phyloP scores from a whole-genome alignment of 2,888 invertebrate genomes.

The Ennomos erosarius region DNA sequence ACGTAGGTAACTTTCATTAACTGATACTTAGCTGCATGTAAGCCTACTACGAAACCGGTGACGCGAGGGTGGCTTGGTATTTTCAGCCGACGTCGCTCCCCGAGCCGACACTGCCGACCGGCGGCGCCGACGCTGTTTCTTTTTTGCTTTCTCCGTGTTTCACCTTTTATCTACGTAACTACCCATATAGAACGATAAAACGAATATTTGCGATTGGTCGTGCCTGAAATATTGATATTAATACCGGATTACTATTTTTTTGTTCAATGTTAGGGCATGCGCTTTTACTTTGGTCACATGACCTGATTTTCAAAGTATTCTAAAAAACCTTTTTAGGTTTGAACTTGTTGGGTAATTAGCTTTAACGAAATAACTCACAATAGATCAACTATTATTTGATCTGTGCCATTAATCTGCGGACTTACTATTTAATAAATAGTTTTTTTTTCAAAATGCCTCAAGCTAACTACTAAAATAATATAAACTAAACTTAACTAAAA shows the following conservation, averaged over 20 bases:
- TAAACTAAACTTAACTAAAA: too few relatives aligned
- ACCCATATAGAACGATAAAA: conserved; percentile 32
- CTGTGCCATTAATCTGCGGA: too few relatives aligned
- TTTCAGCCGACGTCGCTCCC: conserved; percentile 63
- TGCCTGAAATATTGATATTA: conserved; percentile 25
- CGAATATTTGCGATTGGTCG: conserved; percentile 31
- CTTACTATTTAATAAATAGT: too few relatives aligned
- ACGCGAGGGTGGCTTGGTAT: conserved; percentile 61
- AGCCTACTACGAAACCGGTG: conserved; percentile 39
- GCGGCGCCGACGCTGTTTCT: conserved; percentile 64
- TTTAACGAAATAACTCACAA: too few relatives aligned
- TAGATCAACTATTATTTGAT: too few relatives aligned
- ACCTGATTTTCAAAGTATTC: too few relatives aligned
- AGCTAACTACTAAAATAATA: too few relatives aligned
- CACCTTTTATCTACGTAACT: conserved; percentile 35
- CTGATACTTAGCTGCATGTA: conserved; percentile 51
- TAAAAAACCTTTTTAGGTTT: too few relatives aligned
- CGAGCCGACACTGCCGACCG: conserved; percentile 43
- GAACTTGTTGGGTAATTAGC: too few relatives aligned
- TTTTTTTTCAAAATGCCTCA: too few relatives aligned
- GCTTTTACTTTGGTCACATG: conserved; percentile 5
- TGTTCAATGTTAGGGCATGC: conserved; percentile 1
- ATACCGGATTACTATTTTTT: conserved; percentile 11
- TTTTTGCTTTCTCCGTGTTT: conserved; percentile 54
- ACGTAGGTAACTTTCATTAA: conserved; percentile 6